A percentile compares a stretch with the other conserved stretches of the same genome.
Conservation (phyloP, 1,140 invertebrate genomes). For the Holcopasites calliopsidis region DNA sequence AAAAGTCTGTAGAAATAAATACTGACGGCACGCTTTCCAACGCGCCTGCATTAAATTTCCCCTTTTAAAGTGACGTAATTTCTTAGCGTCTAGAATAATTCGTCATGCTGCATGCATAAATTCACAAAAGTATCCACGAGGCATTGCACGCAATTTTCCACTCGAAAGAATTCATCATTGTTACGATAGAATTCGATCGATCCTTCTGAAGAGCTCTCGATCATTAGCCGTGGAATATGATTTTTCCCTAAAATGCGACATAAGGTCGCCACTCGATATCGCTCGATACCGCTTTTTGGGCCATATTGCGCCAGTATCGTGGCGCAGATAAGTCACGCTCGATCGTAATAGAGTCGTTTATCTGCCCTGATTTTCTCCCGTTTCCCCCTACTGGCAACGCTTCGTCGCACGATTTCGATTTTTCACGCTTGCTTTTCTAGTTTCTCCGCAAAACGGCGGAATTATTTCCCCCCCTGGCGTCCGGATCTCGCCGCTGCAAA, state of each 20-base stretch:
- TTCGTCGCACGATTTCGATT: constrained; percentile 10
- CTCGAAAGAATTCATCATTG: too few species aligned
- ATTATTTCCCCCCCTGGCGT: neutral
- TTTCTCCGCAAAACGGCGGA: constrained; percentile 3
- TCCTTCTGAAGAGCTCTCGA: too few species aligned
- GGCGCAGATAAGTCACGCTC: constrained; percentile 17
- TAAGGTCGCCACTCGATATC: constrained; percentile 50
- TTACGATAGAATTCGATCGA: too few species aligned
- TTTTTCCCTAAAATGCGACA: constrained; percentile 40
- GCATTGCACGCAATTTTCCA: neutral
- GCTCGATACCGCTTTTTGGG: constrained; percentile 34
- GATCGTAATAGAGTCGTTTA: constrained; percentile 23
- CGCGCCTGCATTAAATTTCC: too few species aligned
- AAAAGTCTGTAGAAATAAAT: too few species aligned
- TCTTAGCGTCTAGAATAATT: too few species aligned
- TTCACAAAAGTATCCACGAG: neutral
- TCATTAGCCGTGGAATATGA: neutral
- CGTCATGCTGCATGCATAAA: too few species aligned
- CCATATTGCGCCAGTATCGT: constrained; percentile 53
- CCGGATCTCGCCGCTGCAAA: neutral
- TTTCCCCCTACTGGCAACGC: neutral
- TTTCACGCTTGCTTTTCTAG: constrained; percentile 22
- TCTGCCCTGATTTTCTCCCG: constrained; percentile 6
- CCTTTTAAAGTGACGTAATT: too few species aligned
- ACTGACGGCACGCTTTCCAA: too few species aligned